phyloP scores from a whole-genome alignment of 1,140 invertebrate genomes.

The Bombus fervidus region DNA sequence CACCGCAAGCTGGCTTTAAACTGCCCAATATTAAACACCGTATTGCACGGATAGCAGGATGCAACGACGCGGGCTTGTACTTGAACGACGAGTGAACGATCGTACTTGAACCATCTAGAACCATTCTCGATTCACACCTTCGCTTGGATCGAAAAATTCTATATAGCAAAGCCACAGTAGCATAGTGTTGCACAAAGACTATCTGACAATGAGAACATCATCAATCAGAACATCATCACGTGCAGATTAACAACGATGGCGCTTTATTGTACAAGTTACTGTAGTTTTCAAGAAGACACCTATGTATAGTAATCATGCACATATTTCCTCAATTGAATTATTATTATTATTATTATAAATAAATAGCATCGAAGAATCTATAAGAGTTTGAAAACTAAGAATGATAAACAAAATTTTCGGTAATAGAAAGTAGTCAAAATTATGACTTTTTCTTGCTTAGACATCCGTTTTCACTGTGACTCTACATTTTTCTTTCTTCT shows the following conservation, averaged over 20 bases:
- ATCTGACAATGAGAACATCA: no score
- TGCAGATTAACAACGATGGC: no score
- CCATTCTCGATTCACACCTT: not conserved
- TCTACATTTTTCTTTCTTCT: not conserved
- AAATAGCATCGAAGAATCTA: no score
- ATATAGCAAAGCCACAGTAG: no score
- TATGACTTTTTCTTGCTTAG: not conserved
- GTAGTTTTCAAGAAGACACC: no score
- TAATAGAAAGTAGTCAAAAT: not conserved
- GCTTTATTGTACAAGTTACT: no score
- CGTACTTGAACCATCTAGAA: not conserved
- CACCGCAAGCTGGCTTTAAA: constrained; percentile 74
- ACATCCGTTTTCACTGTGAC: not conserved
- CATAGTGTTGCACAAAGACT: no score
- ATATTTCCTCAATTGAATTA: no score
- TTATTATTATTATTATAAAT: no score
- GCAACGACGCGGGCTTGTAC: constrained; percentile 41
- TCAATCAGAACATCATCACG: no score
- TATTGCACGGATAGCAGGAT: constrained; percentile 61
- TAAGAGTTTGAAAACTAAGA: no score
- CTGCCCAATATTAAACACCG: constrained; percentile 75
- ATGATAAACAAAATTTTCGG: not conserved
- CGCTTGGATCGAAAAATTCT: not conserved
- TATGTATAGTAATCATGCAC: no score
- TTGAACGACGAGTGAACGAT: constrained; percentile 12